These are phyloP conservation scores for Trissoscelio sp. DNA, from an alignment of 2,888 invertebrate genomes.

Conservation along the genomic window DNA sequence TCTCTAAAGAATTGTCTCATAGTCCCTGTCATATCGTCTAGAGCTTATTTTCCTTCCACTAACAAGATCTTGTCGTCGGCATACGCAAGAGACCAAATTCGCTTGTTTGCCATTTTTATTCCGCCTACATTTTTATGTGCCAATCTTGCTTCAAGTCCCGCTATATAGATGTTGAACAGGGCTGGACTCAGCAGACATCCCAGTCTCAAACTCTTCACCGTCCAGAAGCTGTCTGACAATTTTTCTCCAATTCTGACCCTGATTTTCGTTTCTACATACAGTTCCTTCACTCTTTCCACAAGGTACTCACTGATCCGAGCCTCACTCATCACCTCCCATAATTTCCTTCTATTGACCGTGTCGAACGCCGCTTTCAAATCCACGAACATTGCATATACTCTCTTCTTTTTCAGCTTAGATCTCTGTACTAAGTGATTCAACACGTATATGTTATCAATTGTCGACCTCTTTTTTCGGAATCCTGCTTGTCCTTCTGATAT, in stretches of 20 bases:
- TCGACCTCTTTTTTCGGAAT: conserved; percentile 50
- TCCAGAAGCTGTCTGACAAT: conserved; percentile 54
- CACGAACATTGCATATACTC: conserved; percentile 51
- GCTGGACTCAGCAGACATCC: conserved; percentile 68
- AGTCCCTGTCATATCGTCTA: conserved; percentile 35
- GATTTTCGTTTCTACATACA: conserved; percentile 44
- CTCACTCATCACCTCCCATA: conserved; percentile 63
- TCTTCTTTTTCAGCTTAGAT: conserved; percentile 31
- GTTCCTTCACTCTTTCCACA: conserved; percentile 41
- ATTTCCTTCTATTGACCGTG: conserved; percentile 54
- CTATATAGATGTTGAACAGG: conserved; percentile 17
- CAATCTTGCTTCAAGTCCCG: conserved; percentile 33
- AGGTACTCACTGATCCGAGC: conserved; percentile 11
- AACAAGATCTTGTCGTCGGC: conserved; percentile 51
- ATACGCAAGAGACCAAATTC: conserved; percentile 56
- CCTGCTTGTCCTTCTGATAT: conserved; percentile 64
- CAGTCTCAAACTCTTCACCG: conserved; percentile 62
- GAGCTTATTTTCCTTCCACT: conserved; percentile 26
- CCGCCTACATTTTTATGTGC: conserved; percentile 39
- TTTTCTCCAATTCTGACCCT: conserved; percentile 37
- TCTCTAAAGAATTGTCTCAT: conserved; percentile 28
- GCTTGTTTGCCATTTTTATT: conserved; percentile 11
- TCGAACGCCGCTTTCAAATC: conserved; percentile 71
- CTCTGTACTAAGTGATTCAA: conserved; percentile 46
- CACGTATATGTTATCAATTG: conserved; percentile 58